Conservation (phyloP, 1,140 invertebrate species). For the Bombus balteatus region DNA sequence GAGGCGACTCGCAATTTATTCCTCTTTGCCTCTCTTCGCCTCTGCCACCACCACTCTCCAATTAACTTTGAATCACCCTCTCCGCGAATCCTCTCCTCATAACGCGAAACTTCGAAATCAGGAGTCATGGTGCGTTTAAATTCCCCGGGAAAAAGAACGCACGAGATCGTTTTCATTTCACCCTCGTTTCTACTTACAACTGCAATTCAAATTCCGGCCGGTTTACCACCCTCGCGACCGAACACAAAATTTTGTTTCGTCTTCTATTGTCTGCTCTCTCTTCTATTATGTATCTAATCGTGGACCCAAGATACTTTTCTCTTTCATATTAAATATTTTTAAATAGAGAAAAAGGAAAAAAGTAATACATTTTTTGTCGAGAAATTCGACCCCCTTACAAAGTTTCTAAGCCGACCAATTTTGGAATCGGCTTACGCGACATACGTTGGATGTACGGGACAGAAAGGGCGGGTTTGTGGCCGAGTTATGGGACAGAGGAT, state of each 20-base stretch:
- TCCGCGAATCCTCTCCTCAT: constrained; percentile 49
- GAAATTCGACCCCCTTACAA: constrained; percentile 5
- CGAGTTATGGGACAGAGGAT: constrained; percentile 71
- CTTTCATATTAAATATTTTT: background rate
- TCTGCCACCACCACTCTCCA: constrained; percentile 58
- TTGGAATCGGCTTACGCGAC: constrained; percentile 65
- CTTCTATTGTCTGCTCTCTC: background rate
- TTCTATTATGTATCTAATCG: background rate
- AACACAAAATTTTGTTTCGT: background rate
- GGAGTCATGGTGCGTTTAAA: constrained; percentile 50
- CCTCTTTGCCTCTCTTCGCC: constrained; percentile 46
- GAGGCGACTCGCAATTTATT: constrained; percentile 70
- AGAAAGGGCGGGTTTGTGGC: constrained; percentile 67
- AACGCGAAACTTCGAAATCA: constrained; percentile 64
- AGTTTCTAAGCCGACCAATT: constrained; percentile 62
- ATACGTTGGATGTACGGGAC: constrained; percentile 7
- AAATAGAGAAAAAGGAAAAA: too few relatives aligned
- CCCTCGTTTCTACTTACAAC: background rate
- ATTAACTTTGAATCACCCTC: constrained; percentile 70
- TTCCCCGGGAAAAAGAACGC: constrained; percentile 6
- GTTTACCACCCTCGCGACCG: background rate
- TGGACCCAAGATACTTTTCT: background rate
- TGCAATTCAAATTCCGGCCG: background rate
- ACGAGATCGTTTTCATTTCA: constrained; percentile 40
- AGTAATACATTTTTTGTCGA: background rate